Conservation (phyloP, 2,888 invertebrate genomes). For the Ophion slaviceki region DNA sequence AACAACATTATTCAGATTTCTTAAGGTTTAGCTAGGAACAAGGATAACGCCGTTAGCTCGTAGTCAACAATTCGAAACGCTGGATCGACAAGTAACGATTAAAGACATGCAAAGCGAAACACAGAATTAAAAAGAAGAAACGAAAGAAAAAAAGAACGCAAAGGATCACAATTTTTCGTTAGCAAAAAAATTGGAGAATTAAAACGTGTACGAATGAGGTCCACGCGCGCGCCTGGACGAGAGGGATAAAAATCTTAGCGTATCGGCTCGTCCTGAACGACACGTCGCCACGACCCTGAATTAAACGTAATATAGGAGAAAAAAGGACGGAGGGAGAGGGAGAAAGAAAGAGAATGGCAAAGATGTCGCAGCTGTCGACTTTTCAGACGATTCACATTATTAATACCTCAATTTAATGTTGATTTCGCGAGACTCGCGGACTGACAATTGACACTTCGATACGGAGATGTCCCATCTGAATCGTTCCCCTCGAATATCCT, state of each 20-base stretch:
- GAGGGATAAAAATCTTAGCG: conserved; percentile 44
- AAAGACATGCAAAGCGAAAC: conserved; percentile 34
- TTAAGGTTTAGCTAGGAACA: conserved; percentile 80
- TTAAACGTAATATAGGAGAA: conserved; percentile 20
- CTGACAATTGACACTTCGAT: conserved; percentile 44
- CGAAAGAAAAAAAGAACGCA: neutral
- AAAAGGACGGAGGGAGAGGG: conserved; percentile 40
- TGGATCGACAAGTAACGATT: conserved; percentile 68
- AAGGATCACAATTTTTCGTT: conserved; percentile 40
- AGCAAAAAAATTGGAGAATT: conserved; percentile 18
- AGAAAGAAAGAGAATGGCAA: conserved; percentile 14
- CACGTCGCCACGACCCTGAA: conserved; percentile 37
- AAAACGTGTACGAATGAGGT: conserved; percentile 1
- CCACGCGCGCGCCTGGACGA: conserved; percentile 25
- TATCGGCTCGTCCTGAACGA: conserved; percentile 37
- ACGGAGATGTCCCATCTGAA: neutral
- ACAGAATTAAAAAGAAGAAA: conserved; percentile 23
- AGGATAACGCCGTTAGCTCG: conserved; percentile 72
- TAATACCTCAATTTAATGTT: conserved; percentile 40
- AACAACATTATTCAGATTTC: conserved; percentile 80
- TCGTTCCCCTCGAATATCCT: neutral
- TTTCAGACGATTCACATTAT: conserved; percentile 49
- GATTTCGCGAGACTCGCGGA: conserved; percentile 44
- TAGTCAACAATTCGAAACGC: conserved; percentile 71
- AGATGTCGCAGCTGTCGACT: conserved; percentile 40